phyloP scores from a whole-genome alignment of 2,113 vertebrate species.

The Amblyornis subalaris region DNA sequence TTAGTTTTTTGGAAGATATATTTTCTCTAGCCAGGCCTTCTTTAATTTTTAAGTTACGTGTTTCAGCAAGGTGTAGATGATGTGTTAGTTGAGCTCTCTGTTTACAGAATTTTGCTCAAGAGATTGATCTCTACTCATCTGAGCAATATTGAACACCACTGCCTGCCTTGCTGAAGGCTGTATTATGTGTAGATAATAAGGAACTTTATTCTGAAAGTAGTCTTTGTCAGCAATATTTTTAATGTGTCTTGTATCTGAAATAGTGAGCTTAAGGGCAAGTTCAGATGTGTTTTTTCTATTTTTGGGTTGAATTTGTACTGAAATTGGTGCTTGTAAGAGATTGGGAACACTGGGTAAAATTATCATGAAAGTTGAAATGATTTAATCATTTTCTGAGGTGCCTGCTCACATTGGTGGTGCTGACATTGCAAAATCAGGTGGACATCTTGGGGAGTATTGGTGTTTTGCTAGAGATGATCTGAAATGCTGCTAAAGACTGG shows the following conservation, averaged over 20 bases:
- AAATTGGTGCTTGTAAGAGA: background rate
- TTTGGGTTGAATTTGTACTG: background rate
- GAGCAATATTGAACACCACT: background rate
- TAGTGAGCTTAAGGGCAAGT: background rate
- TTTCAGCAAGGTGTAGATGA: background rate
- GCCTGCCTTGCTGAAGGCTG: background rate
- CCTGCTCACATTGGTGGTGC: accelerated
- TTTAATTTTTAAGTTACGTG: background rate
- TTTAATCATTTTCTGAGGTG: background rate
- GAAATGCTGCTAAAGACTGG: background rate
- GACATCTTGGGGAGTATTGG: background rate
- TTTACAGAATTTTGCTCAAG: background rate
- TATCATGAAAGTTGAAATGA: background rate
- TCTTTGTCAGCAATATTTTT: background rate
- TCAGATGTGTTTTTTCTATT: background rate
- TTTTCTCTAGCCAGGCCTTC: background rate
- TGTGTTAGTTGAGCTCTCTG: background rate
- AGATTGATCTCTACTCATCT: background rate
- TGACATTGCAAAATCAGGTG: background rate
- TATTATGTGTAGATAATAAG: background rate
- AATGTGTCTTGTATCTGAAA: background rate
- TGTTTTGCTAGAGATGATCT: background rate
- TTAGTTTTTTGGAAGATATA: background rate
- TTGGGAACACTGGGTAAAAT: background rate
- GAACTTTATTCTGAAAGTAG: background rate